Percentiles rank a stretch among this genome's conserved stretches.
These are phyloP conservation scores for Dermochelys coriacea DNA, from an alignment of 2,797 vertebrate species.

Conservation along the genomic window DNA sequence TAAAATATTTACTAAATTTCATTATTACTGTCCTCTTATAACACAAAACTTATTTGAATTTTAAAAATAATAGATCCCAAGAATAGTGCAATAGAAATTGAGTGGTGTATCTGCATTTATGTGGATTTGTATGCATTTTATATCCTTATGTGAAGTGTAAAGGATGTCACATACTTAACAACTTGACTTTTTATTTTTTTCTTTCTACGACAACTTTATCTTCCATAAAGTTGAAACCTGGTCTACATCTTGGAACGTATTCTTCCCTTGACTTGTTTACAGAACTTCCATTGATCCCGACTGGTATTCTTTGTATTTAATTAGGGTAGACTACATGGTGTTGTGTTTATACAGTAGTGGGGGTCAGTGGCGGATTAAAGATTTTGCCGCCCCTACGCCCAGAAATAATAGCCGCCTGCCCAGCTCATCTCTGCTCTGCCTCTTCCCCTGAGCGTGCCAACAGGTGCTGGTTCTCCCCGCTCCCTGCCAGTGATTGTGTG, in stretches of 20 bases:
- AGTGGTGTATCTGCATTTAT: constrained; percentile 17
- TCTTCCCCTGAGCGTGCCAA: too few species aligned
- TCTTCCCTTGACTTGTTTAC: constrained; percentile 54
- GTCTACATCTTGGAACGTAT: constrained; percentile 54
- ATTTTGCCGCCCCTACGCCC: too few species aligned
- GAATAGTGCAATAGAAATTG: not conserved
- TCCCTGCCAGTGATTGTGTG: too few species aligned
- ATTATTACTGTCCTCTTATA: too few species aligned
- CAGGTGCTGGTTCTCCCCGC: too few species aligned
- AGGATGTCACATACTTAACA: not conserved
- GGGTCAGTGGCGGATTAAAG: too few species aligned
- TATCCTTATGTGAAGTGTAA: not conserved
- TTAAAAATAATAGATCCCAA: not conserved
- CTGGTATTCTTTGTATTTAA: constrained; percentile 52
- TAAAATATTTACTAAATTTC: too few species aligned
- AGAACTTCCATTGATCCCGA: constrained; percentile 46
- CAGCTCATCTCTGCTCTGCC: too few species aligned
- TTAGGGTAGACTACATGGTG: constrained; percentile 4
- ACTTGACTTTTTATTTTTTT: not conserved
- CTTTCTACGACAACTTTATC: constrained; percentile 9
- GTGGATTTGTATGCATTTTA: constrained; percentile 22
- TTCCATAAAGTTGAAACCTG: constrained; percentile 54
- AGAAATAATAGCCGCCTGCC: too few species aligned
- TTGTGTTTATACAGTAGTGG: constrained; percentile 30
- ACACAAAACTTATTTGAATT: not conserved